Conservation (phyloP, 2,797 vertebrate genomes). For the Mus caroli region DNA sequence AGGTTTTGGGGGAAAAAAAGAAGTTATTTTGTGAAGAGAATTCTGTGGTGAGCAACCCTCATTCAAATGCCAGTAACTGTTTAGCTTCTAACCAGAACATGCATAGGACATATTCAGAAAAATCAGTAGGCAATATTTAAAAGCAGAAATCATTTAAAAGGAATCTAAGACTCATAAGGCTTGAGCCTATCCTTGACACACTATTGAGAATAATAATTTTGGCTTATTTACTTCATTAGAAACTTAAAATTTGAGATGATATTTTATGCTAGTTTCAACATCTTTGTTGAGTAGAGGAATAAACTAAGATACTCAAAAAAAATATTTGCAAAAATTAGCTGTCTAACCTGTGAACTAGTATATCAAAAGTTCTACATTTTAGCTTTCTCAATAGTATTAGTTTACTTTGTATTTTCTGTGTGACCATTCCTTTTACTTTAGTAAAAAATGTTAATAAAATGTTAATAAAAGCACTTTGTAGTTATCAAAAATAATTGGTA, state of each 20-base stretch:
- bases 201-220: neutral
- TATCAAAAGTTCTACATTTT: neutral
- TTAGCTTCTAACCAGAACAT: neutral
- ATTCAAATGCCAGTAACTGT: neutral
- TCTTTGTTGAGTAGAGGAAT: neutral
- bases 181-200: neutral
- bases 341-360: neutral
- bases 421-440: neutral
- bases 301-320: neutral
- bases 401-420: neutral
- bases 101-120: neutral
- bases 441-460: slow-evolving; percentile 13
- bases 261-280: neutral
- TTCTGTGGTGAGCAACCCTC: neutral
- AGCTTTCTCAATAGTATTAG: slow-evolving; percentile 23
- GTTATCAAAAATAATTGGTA: neutral
- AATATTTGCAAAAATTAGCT: neutral
- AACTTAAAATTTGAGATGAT: slow-evolving; percentile 24
- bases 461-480: neutral
- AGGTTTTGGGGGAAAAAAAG: neutral
- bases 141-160: neutral
- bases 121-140: slow-evolving; percentile 1
- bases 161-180: neutral
- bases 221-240: neutral
- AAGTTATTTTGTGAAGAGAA: neutral